A percentile compares a stretch with the other conserved stretches of the same genome.
Conservation (phyloP, 2,113 vertebrate species). For the Anarhynchus alexandrinus region DNA sequence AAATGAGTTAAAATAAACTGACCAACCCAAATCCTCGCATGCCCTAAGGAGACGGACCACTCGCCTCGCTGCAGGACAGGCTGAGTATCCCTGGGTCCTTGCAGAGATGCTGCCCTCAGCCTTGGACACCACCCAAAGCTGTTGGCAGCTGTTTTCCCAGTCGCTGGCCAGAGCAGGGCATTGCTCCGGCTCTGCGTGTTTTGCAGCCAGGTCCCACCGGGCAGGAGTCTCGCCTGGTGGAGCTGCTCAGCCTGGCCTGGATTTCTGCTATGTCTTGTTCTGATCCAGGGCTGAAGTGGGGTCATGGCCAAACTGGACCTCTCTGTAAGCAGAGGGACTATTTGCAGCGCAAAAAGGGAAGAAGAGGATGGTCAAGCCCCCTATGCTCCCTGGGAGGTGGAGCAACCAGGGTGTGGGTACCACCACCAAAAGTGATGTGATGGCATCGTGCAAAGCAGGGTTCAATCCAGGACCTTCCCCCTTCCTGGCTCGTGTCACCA, state of each 20-base stretch:
- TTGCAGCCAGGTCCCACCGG: neutral
- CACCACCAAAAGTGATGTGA: accelerated
- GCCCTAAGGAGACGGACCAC: accelerated
- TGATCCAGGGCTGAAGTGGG: neutral
- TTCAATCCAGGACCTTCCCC: neutral
- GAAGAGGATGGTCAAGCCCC: neutral
- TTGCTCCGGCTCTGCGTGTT: neutral
- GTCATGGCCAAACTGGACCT: neutral
- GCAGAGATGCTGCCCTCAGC: neutral
- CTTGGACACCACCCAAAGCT: neutral
- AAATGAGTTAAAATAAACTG: neutral
- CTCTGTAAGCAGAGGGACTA: neutral
- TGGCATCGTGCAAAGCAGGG: neutral
- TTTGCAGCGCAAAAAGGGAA: neutral
- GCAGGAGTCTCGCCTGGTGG: neutral
- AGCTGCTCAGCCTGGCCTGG: neutral
- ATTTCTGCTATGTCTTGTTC: accelerated
- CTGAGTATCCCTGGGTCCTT: neutral
- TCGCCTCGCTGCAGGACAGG: neutral
- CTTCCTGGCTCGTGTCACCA: neutral
- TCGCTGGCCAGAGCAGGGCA: neutral
- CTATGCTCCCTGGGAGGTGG: neutral
- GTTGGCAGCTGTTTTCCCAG: neutral
- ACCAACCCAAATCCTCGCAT: accelerated
- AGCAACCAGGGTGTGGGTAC: neutral